Evolutionary conservation across 1,140 invertebrate species (phyloP).

Genomic region (Rhizoglyphus robini): DNA sequence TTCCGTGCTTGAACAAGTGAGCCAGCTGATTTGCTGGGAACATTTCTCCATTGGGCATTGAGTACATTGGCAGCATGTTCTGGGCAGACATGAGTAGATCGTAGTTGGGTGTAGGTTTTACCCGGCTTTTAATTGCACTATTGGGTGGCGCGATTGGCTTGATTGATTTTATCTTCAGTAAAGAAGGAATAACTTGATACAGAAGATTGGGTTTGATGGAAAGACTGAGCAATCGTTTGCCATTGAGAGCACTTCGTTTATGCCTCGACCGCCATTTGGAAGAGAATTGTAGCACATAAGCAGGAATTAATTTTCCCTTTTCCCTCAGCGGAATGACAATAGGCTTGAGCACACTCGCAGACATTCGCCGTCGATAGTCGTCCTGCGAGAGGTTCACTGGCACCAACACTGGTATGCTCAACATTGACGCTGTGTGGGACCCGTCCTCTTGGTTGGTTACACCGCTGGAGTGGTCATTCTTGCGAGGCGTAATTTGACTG

Average conservation of each 20-base stretch:
- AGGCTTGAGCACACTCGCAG: not conserved
- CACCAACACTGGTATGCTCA: conserved; percentile 5
- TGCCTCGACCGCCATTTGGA: not conserved
- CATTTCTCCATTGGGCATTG: not conserved
- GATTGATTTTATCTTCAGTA: not conserved
- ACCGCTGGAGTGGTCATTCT: not conserved
- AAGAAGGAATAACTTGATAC: not conserved
- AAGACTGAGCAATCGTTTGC: not conserved
- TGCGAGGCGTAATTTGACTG: too few relatives aligned
- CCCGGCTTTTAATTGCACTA: too few relatives aligned
- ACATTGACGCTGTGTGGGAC: not conserved
- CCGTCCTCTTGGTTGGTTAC: not conserved
- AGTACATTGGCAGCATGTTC: not conserved
- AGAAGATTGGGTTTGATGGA: conserved; percentile 2
- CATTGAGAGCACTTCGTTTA: not conserved
- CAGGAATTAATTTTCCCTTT: conserved; percentile 1
- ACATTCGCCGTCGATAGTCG: not conserved
- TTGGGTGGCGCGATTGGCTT: not conserved
- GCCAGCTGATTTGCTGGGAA: not conserved
- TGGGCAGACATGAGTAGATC: not conserved
- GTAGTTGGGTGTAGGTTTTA: not conserved
- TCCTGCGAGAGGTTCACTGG: not conserved
- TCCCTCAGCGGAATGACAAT: conserved; percentile 11
- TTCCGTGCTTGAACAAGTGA: not conserved
- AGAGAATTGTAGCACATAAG: conserved; percentile 9